Evolutionary conservation across 2,888 invertebrate species (phyloP).

Genomic region (Coecobrya sp.): DNA sequence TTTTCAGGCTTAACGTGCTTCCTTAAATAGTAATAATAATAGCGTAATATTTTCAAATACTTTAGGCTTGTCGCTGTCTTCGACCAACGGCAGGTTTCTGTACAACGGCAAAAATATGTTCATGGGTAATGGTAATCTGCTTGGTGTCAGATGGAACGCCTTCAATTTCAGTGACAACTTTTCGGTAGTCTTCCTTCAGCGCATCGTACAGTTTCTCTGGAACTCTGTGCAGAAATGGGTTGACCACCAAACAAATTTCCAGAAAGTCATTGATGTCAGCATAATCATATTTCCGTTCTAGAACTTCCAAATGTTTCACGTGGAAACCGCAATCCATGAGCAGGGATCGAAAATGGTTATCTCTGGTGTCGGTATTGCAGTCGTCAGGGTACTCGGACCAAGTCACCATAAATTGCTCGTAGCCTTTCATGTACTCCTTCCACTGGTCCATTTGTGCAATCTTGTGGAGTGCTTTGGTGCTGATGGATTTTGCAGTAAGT

Average conservation of each 20-base stretch:
- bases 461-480: neutral
- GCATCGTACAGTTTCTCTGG: neutral
- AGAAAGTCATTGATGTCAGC: neutral
- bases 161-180: neutral
- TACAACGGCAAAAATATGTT: neutral
- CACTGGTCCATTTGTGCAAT: neutral
- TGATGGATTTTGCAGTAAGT: neutral
- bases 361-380: neutral
- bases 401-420: neutral
- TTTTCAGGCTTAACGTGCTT: no score
- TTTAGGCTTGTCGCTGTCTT: no score
- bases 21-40: no score
- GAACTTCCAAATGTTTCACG: neutral
- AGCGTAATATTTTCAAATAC: no score
- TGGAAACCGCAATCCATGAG: neutral
- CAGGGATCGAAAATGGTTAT: neutral
- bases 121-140: neutral
- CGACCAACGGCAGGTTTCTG: neutral
- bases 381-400: conserved; percentile 2
- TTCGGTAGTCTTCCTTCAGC: conserved; percentile 26
- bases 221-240: conserved; percentile 5
- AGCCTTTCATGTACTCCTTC: conserved; percentile 19
- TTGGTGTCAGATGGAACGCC: neutral
- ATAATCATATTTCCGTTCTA: neutral
- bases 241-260: conserved; percentile 16